Evolutionary conservation across 2,888 invertebrate species (phyloP).

Genomic region (Nowickia ferox): DNA sequence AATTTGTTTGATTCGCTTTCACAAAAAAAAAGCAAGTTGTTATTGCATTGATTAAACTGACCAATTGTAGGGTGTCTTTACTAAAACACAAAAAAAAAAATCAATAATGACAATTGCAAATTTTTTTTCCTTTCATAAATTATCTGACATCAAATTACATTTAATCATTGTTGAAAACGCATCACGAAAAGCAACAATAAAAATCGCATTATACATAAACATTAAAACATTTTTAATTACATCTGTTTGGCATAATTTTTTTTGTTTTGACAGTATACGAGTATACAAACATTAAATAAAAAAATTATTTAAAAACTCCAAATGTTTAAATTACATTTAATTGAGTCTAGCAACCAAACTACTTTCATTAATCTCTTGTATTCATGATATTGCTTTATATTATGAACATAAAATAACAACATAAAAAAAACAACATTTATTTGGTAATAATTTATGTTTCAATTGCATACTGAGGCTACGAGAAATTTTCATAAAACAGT

Average conservation of each 20-base stretch:
- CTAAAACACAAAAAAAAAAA: background rate
- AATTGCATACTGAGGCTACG: background rate
- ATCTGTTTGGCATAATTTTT: background rate
- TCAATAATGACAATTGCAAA: background rate
- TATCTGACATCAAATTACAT: constrained; percentile 36
- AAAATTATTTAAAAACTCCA: background rate
- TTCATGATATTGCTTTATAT: constrained; percentile 7
- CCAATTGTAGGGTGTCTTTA: background rate
- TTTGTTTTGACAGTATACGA: background rate
- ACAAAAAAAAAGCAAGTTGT: too few species aligned
- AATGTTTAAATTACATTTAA: constrained; percentile 9
- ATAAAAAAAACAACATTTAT: too few species aligned
- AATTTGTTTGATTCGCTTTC: too few species aligned
- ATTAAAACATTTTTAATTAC: constrained; percentile 38
- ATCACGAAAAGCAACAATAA: background rate
- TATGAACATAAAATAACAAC: background rate
- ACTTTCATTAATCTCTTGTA: constrained; percentile 3
- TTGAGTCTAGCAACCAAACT: background rate
- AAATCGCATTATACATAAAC: constrained; percentile 1
- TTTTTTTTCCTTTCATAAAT: constrained; percentile 12
- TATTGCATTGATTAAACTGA: background rate
- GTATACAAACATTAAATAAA: background rate
- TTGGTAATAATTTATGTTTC: constrained; percentile 14
- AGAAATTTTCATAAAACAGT: background rate
- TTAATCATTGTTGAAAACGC: constrained; percentile 19